phyloP scores from a whole-genome alignment of 2,113 vertebrate genomes.

The Corapipo altera region DNA sequence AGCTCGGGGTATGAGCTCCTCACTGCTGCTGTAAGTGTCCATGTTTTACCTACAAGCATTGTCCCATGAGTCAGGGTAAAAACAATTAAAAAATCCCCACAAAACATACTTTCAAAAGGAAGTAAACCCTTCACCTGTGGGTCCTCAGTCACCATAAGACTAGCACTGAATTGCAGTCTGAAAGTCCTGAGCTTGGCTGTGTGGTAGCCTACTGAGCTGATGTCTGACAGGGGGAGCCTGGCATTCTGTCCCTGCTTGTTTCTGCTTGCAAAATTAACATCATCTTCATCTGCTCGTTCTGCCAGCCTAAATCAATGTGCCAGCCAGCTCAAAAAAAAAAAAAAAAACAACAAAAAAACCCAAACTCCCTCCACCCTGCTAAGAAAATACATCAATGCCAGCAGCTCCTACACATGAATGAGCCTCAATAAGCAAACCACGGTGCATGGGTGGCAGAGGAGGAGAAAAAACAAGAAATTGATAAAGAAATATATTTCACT shows the following conservation, averaged over 20 bases:
- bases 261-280: constrained; percentile 14
- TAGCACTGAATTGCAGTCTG: neutral
- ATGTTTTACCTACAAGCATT: neutral
- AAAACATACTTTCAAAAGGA: neutral
- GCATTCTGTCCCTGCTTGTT: neutral
- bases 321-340: neutral
- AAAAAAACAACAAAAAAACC: neutral
- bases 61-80: neutral
- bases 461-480: constrained; percentile 41
- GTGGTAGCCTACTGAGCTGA: neutral
- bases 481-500: constrained; percentile 49
- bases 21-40: neutral
- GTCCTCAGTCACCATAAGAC: neutral
- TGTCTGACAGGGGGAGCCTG: neutral
- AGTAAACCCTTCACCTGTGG: neutral
- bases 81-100: fast-evolving
- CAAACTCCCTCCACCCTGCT: neutral
- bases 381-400: constrained; percentile 62
- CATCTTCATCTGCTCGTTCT: neutral
- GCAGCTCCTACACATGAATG: constrained; percentile 33
- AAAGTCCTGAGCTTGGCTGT: neutral
- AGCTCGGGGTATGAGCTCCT: neutral
- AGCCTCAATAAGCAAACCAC: constrained; percentile 49
- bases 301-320: constrained; percentile 24
- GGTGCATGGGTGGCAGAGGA: constrained; percentile 29